Evolutionary conservation across 2,113 vertebrate species (phyloP), one percentile per base, ranked within the genome.

Genomic region (Nyctereutes procyonoides): DNA sequence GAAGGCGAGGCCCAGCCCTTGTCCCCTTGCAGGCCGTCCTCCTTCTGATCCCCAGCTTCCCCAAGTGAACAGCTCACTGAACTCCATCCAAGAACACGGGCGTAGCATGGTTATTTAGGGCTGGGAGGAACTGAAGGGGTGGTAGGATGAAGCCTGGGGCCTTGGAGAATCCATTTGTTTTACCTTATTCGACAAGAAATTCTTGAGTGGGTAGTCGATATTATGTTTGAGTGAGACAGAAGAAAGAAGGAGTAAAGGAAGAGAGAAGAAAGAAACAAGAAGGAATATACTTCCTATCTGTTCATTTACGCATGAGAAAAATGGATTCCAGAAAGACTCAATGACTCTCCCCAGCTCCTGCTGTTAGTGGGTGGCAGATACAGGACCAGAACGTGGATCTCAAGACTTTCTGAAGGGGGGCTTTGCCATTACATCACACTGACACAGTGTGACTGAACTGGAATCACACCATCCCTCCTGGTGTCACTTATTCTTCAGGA

Each of bases 61-160:
- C 92, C 28, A 8, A 69, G 38, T 93, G 90, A 98, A 92, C 76
- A 53, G 82, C 43, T 73, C 96, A 76, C 58, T 94, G 96, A 94
- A 82, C 90, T 93, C 88, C 93, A 94, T 93, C 95, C 73, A 63
- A 74, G 3, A 58, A 93, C 93, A 88, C 87, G 73, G 35, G 94
- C 30, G 76, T 81, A 94, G 60, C 63, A 84, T 82, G 84, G 56
- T 96, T 92, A 6, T 43, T 71, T 60, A 79, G 90, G 7, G 74
- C 93, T 92, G 32, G 82, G 93, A 91, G 32, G 43, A 93, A 73
- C 77, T 76, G 17, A 20, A 63, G 43, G 35, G 38, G 65, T 60
- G 8, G 3, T 2, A 58, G 51, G 55, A 69, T 48, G 35, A 74
- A 15, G 19, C 26, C 9, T 3, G 0, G 3, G 60, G 2, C 80